phyloP scores from a whole-genome alignment of 2,888 invertebrate species.

The Lasioglossum malachurum region DNA sequence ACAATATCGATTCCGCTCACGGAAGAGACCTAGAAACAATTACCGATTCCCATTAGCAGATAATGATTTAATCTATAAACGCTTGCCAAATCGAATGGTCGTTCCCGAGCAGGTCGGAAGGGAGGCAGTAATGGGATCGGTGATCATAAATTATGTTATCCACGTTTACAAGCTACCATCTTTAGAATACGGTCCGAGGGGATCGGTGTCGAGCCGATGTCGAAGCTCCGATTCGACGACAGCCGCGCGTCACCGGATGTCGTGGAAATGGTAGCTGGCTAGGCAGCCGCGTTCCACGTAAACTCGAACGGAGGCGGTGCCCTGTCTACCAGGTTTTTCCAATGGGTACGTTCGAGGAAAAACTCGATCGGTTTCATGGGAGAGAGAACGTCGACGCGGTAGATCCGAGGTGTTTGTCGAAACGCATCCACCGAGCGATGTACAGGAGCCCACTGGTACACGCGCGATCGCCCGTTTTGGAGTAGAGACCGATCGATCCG shows the following conservation, averaged over 20 bases:
- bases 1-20: background rate
- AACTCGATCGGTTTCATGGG: conserved; percentile 67
- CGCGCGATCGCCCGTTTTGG: conserved; percentile 57
- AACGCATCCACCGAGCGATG: conserved; percentile 46
- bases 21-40: background rate
- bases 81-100: background rate
- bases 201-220: conserved; percentile 73
- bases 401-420: conserved; percentile 71
- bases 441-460: background rate
- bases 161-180: conserved; percentile 76
- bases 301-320: conserved; percentile 47
- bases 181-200: conserved; percentile 71
- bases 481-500: conserved; percentile 54
- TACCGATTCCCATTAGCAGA: background rate
- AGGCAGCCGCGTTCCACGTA: conserved; percentile 54
- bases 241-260: conserved; percentile 61
- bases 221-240: conserved; percentile 49
- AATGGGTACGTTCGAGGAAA: conserved; percentile 46
- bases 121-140: conserved; percentile 64
- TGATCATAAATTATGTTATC: conserved; percentile 78
- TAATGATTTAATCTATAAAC: conserved; percentile 6
- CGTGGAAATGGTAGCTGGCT: conserved; percentile 70
- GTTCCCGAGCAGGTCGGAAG: background rate
- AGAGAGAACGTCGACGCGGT: conserved; percentile 61
- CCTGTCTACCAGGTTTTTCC: conserved; percentile 62